phyloP scores from a whole-genome alignment of 30 jellyfish, hydroid and myxozoan species.

The Hydractinia symbiolongicarpus region DNA sequence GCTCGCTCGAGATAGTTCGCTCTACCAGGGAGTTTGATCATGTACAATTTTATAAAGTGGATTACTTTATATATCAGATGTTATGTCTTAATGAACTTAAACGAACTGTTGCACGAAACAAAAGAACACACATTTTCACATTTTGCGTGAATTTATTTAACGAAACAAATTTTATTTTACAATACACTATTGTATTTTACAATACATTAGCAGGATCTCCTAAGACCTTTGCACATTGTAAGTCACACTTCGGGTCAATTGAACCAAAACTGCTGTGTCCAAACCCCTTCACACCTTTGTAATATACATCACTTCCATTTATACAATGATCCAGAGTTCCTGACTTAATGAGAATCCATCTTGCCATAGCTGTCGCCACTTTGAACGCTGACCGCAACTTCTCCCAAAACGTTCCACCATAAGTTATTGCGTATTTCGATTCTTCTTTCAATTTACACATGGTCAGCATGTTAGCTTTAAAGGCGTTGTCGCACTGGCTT shows the following conservation, averaged over 20 bases:
- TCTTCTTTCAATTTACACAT: conserved; percentile 29
- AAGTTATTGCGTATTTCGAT: not conserved
- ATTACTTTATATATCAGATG: no score
- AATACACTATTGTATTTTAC: not conserved
- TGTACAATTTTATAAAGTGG: no score
- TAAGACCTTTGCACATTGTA: conserved; percentile 8
- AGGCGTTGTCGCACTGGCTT: conserved; percentile 26
- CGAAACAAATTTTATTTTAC: no score
- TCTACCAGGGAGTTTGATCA: no score
- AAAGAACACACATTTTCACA: no score
- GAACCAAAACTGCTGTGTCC: conserved; percentile 35
- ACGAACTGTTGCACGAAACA: no score
- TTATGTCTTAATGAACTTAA: no score
- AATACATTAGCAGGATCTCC: conserved; percentile 32
- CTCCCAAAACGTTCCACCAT: conserved; percentile 19
- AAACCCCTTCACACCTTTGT: conserved; percentile 37
- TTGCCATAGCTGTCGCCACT: conserved; percentile 33
- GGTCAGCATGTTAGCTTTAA: conserved; percentile 32
- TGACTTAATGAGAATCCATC: conserved; percentile 31
- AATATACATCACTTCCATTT: conserved; percentile 40
- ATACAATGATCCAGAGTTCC: conserved; percentile 35
- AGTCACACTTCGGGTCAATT: conserved; percentile 16
- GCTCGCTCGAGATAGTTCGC: no score
- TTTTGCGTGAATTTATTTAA: no score
- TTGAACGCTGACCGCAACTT: conserved; percentile 6